Conservation (phyloP, 23 tunicate genomes). For the Diplosoma virens region DNA sequence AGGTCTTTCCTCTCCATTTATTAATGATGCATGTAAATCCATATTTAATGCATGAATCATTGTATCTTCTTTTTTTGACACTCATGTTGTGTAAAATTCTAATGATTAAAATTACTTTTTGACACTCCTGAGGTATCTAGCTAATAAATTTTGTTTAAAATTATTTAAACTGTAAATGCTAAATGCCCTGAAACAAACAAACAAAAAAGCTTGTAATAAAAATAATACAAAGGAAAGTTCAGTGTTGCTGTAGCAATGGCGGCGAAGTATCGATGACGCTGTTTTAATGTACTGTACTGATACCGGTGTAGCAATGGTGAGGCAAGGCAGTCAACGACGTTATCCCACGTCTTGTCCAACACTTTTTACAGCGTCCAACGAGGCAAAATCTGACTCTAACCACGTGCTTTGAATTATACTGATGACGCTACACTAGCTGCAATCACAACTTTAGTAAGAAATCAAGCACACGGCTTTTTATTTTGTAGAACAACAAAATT, state of each 20-base stretch:
- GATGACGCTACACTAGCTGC: no score
- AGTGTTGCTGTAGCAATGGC: no score
- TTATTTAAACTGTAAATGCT: background rate
- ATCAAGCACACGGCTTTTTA: no score
- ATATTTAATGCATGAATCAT: conserved; percentile 11
- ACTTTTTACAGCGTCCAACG: no score
- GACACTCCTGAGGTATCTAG: conserved; percentile 3
- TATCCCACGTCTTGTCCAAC: no score
- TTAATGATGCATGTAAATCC: conserved; percentile 22
- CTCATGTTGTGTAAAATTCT: conserved; percentile 13
- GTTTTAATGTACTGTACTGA: no score
- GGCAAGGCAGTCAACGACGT: no score
- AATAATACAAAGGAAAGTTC: no score
- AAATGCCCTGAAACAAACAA: conserved; percentile 17
- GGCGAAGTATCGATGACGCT: background rate
- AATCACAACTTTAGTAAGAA: no score
- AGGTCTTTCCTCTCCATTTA: conserved; percentile 24
- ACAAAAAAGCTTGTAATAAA: conserved; percentile 3
- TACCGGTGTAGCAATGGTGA: background rate
- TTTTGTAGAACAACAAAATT: no score
- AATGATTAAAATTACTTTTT: conserved; percentile 17
- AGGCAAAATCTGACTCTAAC: no score
- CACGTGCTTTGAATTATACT: no score
- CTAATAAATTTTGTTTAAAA: conserved; percentile 15
- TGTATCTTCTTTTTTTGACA: background rate